A percentile compares a stretch with the other conserved stretches of the same genome.
Conservation (phyloP, 2,888 invertebrate species). For the Acleris literana region DNA sequence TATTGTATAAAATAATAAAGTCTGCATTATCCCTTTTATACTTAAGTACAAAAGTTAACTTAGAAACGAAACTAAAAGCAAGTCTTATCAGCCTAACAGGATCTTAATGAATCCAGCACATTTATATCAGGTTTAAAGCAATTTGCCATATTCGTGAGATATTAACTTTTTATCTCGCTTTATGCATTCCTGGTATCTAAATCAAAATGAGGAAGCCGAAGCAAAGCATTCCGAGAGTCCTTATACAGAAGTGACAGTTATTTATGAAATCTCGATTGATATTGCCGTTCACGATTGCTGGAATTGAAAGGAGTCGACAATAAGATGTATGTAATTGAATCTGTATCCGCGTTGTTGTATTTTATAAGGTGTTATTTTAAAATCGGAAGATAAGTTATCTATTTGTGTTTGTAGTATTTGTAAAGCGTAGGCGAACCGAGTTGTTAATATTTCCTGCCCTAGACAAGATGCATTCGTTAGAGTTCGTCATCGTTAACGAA, state of each 20-base stretch:
- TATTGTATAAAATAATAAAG: too few relatives aligned
- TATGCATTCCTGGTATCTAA: slow-evolving; percentile 16
- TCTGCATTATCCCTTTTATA: too few relatives aligned
- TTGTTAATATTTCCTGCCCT: too few relatives aligned
- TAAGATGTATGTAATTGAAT: slow-evolving; percentile 14
- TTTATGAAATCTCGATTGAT: slow-evolving; percentile 33
- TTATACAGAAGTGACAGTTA: slow-evolving; percentile 31
- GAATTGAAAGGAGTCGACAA: slow-evolving; percentile 5
- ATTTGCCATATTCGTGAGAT: slow-evolving; percentile 23
- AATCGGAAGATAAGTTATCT: too few relatives aligned
- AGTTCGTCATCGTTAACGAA: too few relatives aligned
- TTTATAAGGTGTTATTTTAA: too few relatives aligned
- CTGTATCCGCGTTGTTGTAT: background rate
- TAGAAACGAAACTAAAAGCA: too few relatives aligned
- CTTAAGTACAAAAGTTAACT: too few relatives aligned
- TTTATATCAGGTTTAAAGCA: slow-evolving; percentile 15
- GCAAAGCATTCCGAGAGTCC: slow-evolving; percentile 16
- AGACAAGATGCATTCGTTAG: too few relatives aligned
- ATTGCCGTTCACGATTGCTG: slow-evolving; percentile 20
- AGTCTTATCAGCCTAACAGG: background rate
- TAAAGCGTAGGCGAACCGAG: too few relatives aligned
- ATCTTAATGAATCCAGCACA: slow-evolving; percentile 22
- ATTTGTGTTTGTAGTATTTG: too few relatives aligned
- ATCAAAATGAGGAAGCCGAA: slow-evolving; percentile 27
- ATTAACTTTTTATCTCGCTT: slow-evolving; percentile 24